Conservation (phyloP, 1,140 invertebrate species). For the Chlorops oryzae region DNA sequence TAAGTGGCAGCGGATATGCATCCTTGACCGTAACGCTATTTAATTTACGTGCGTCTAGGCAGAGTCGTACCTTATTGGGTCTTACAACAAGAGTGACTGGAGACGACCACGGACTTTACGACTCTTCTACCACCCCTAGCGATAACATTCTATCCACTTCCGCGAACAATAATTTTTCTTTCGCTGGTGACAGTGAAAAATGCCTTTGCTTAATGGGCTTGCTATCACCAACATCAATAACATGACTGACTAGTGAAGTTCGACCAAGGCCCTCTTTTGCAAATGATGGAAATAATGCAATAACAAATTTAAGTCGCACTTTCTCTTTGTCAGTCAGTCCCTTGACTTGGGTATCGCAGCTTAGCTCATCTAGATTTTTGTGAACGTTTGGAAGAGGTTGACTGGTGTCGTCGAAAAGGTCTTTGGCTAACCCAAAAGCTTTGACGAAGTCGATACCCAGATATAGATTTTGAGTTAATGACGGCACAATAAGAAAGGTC, state of each 20-base stretch:
- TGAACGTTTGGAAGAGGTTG: no score
- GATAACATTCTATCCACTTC: constrained; percentile 23
- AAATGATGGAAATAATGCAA: constrained; percentile 5
- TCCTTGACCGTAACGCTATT: constrained; percentile 21
- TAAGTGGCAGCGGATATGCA: constrained; percentile 21
- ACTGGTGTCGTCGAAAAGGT: no score
- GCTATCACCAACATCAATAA: constrained; percentile 19
- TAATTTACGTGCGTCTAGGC: constrained; percentile 32
- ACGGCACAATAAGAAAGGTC: no score
- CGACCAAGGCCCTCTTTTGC: constrained; percentile 6
- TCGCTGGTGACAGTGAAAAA: constrained; percentile 16
- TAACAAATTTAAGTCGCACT: not conserved
- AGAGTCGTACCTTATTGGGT: constrained; percentile 26
- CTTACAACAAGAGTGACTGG: constrained; percentile 26
- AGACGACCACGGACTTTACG: constrained; percentile 9
- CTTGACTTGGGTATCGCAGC: no score
- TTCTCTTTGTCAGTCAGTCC: no score
- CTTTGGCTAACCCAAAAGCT: no score
- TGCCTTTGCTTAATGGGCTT: constrained; percentile 18
- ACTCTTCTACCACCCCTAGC: constrained; percentile 20
- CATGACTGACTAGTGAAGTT: constrained; percentile 9
- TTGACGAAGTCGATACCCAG: no score
- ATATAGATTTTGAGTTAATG: no score
- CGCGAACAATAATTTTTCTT: constrained; percentile 19
- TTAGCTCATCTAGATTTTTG: no score